Base-by-base conservation (phyloP, 2,888 invertebrate genomes). In the Philereme vetulata region DNA sequence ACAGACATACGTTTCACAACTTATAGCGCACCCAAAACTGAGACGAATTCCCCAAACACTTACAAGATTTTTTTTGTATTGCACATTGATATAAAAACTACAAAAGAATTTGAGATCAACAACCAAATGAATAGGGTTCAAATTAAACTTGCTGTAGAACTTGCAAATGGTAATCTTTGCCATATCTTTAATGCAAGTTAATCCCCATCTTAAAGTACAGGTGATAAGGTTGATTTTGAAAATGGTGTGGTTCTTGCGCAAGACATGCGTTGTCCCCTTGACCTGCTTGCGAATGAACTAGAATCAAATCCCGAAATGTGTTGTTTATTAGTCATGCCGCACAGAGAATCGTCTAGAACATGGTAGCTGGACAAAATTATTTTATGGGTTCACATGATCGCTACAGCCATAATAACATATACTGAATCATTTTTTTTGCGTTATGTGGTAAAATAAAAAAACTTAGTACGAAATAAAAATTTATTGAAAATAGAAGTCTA, bases 251-350 rank as follows among this genome's bases (percentile, higher is more conserved):
- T 68, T 77, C 75, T 78, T 77, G 78, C 82, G 81, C 77, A 81
- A 81, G 66, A 63, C 61, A 65, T 51, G 70, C 65, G 66, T 60
- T 62, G 73, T 77, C 72, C 77, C 86, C 86, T 86, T 86, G 86
- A 85, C 86, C 84, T 67, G 78, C 72, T 81, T 81, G 68, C 65
- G 75, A 64, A 52, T 72, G 76, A 71, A 77, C 81, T 80, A 80
- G 81, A 81, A 80, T 82, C 78, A 75, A 75, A 75, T 72, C 74
- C 72, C 77, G 77, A 78, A 76, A 72, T 69, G 69, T 74, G 74
- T 58, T 59, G 58, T 68, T 70, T 72, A 80, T 84, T 82, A 78
- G 73, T 78, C 65, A 65, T 52, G 43, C n/a, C n/a, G n/a, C n/a
- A n/a, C n/a, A n/a, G n/a, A n/a, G n/a, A n/a, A n/a, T n/a, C n/a